Percentiles rank a stretch among this genome's conserved stretches.
Evolutionary conservation across 2,888 invertebrate genomes (phyloP).

Genomic region (Dysmachus trigonus): DNA sequence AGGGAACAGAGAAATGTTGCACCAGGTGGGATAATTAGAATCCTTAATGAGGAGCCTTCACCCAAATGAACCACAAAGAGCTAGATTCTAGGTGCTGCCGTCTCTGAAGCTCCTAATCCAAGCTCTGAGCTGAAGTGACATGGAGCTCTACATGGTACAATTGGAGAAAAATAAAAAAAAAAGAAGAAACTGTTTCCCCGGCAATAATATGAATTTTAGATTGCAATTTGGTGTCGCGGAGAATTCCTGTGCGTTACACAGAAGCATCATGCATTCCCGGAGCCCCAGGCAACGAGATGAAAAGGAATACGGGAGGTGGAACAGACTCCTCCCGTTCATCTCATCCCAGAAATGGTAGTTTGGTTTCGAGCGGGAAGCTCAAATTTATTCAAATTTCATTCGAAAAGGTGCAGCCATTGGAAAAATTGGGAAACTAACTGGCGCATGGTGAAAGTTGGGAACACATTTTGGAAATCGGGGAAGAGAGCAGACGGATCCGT

Average conservation of each 20-base stretch:
- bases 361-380: not conserved
- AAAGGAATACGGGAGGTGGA: not conserved
- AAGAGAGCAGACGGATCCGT: not conserved
- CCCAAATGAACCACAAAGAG: not conserved
- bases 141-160: not conserved
- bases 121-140: not conserved
- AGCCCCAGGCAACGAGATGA: not conserved
- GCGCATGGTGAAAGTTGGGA: not conserved
- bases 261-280: not conserved
- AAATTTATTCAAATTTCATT: constrained; percentile 41
- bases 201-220: constrained; percentile 27
- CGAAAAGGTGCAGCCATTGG: constrained; percentile 36
- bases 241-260: not conserved
- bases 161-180: not conserved
- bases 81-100: not conserved
- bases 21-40: constrained; percentile 36
- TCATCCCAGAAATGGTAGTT: not conserved
- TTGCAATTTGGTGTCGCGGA: constrained; percentile 24
- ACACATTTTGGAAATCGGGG: not conserved
- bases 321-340: not conserved
- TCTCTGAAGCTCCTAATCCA: not conserved
- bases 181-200: not conserved
- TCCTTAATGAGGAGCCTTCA: constrained; percentile 31
- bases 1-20: not conserved
- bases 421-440: constrained; percentile 20